phyloP scores from a whole-genome alignment of 2,888 invertebrate genomes.

The Meganola albula region DNA sequence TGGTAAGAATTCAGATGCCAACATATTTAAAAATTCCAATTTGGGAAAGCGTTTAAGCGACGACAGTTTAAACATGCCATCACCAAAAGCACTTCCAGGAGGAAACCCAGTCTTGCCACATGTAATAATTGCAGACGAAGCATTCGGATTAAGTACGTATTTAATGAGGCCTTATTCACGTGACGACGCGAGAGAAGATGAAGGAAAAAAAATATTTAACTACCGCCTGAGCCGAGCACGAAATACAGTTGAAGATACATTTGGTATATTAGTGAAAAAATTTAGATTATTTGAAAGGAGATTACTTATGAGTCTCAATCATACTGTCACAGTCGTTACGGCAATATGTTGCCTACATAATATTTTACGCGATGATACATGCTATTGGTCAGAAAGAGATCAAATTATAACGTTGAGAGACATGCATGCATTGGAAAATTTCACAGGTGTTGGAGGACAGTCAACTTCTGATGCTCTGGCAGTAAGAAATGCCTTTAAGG shows the following conservation, averaged over 20 bases:
- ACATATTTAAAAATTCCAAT: conserved; percentile 8
- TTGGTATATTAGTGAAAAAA: conserved; percentile 12
- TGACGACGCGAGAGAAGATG: too few relatives aligned
- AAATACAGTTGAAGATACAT: conserved; percentile 10
- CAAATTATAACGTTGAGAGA: conserved; percentile 5
- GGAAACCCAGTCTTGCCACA: conserved; percentile 1
- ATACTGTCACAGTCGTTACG: conserved; percentile 2
- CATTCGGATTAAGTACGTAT: conserved; percentile 15
- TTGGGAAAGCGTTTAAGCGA: conserved; percentile 3
- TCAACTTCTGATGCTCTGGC: conserved; percentile 6
- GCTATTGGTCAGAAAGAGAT: conserved; percentile 5
- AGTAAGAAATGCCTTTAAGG: conserved; percentile 8
- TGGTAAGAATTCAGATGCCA: conserved; percentile 8
- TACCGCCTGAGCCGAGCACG: conserved; percentile 11
- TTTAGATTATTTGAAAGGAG: conserved; percentile 12
- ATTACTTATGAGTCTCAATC: conserved; percentile 5
- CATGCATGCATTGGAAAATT: conserved; percentile 7
- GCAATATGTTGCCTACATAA: conserved; percentile 7
- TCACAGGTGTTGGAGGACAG: conserved; percentile 8
- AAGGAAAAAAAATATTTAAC: conserved; percentile 12
- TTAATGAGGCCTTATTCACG: conserved; percentile 8
- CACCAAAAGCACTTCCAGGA: conserved; percentile 4
- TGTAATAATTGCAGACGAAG: conserved; percentile 8
- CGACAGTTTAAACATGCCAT: conserved; percentile 4
- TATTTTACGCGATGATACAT: conserved; percentile 2